Evolutionary conservation across 2,888 invertebrate genomes (phyloP).

Genomic region (Drosophila barbarae): DNA sequence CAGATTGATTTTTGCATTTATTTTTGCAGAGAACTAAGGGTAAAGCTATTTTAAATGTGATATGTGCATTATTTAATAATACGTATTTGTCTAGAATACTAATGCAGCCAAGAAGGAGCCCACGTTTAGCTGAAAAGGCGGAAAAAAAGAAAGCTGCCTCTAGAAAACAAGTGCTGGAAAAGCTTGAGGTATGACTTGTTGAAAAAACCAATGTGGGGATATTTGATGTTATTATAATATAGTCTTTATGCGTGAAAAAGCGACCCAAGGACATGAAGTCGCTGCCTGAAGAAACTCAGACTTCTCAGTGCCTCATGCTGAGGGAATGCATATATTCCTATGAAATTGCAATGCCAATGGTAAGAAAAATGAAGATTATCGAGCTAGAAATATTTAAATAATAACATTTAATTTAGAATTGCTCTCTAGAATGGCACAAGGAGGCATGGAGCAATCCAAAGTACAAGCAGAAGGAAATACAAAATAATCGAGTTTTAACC

Average conservation of each 20-base stretch:
- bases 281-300: neutral
- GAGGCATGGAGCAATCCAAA: neutral
- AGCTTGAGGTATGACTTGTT: neutral
- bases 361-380: neutral
- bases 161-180: accelerated
- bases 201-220: neutral
- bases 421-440: accelerated
- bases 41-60: neutral
- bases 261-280: too few species aligned
- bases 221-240: neutral
- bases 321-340: neutral
- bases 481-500: neutral
- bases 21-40: neutral
- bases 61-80: too few species aligned
- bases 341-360: neutral
- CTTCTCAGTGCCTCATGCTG: too few species aligned
- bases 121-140: neutral
- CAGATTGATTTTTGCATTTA: neutral
- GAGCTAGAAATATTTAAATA: neutral
- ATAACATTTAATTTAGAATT: neutral
- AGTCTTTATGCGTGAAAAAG: too few species aligned
- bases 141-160: neutral
- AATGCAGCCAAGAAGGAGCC: neutral
- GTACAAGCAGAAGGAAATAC: neutral
- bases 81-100: neutral